phyloP scores from a whole-genome alignment of 2,888 invertebrate species.

The Drosophila nr. fundita region DNA sequence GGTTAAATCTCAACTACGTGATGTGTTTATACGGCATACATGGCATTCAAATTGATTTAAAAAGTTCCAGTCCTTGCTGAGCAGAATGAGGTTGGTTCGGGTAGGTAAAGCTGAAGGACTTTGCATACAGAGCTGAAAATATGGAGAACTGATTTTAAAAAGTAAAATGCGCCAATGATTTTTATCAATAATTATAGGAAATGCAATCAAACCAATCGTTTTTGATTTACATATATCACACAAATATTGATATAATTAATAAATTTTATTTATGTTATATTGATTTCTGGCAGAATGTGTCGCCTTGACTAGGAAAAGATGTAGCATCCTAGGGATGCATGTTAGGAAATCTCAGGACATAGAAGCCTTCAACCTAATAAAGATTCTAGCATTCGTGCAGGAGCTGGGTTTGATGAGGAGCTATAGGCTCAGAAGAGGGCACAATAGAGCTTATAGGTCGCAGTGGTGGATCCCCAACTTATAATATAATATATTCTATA shows the following conservation, averaged over 20 bases:
- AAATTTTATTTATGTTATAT: background rate
- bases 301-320: too few species aligned
- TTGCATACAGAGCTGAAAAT: background rate
- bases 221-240: background rate
- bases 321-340: too few species aligned
- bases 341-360: too few species aligned
- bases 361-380: too few species aligned
- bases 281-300: background rate
- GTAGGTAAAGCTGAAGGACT: background rate
- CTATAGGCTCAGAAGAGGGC: too few species aligned
- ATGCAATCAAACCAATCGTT: background rate
- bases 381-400: too few species aligned
- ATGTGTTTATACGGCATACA: constrained; percentile 22
- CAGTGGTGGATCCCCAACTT: too few species aligned
- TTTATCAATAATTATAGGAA: background rate
- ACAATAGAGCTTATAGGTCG: too few species aligned
- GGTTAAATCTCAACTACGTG: constrained; percentile 74
- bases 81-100: background rate
- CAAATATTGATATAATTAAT: background rate
- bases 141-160: background rate
- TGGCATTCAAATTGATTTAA: constrained; percentile 29
- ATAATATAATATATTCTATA: too few species aligned
- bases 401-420: too few species aligned
- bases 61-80: background rate
- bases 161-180: background rate